phyloP scores from a whole-genome alignment of 2,797 vertebrate species.

The Garrulus glandarius region DNA sequence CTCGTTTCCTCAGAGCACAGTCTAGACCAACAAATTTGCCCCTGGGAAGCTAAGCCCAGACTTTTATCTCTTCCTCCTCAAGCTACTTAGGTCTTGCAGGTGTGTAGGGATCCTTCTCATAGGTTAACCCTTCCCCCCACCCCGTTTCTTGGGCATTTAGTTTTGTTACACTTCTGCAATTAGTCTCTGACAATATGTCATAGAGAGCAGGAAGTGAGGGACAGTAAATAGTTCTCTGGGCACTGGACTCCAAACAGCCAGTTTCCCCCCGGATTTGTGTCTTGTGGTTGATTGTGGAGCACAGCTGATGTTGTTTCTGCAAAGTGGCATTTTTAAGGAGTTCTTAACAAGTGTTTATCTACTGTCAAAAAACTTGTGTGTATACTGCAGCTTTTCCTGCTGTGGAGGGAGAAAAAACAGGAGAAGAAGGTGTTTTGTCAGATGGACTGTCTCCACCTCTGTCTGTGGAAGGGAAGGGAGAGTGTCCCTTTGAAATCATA shows the following conservation, averaged over 20 bases:
- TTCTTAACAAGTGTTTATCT: not conserved
- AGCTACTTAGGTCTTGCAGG: not conserved
- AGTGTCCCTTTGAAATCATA: not conserved
- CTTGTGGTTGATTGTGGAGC: not conserved
- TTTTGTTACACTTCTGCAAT: not conserved
- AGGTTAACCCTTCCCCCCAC: not conserved
- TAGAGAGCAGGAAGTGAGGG: rapidly evolving
- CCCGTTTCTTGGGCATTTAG: not conserved
- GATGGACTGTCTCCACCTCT: not conserved
- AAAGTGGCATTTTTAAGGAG: not conserved
- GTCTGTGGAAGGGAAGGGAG: not conserved
- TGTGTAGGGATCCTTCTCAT: not conserved
- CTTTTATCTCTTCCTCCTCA: not conserved
- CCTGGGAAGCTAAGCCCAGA: rapidly evolving
- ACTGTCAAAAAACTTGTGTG: not conserved
- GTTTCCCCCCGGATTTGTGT: not conserved
- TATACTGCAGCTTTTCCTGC: not conserved
- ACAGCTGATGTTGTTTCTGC: not conserved
- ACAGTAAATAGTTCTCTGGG: not conserved
- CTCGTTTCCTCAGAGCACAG: not conserved
- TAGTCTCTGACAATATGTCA: rapidly evolving
- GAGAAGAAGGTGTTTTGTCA: not conserved
- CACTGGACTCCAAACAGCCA: not conserved
- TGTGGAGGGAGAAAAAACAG: not conserved
- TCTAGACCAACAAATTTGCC: not conserved